These are phyloP conservation scores for Harpalus rubripes DNA, from an alignment of 2,888 invertebrate species.

Conservation along the genomic window DNA sequence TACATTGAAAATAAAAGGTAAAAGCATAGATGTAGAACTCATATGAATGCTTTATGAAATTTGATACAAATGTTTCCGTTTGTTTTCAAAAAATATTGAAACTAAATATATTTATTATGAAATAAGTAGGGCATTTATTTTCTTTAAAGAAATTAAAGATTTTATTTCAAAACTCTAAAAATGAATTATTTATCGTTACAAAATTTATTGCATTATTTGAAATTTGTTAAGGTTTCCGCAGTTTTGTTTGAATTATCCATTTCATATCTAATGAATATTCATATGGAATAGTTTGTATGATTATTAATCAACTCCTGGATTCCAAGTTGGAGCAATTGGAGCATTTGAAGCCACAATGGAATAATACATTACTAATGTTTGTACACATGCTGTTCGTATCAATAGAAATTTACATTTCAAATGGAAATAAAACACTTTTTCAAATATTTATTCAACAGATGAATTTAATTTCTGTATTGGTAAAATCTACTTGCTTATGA, in stretches of 20 bases:
- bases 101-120: background rate
- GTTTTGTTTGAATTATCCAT: background rate
- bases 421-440: constrained; percentile 37
- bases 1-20: background rate
- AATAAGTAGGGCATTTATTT: background rate
- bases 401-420: constrained; percentile 30
- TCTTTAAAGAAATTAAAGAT: background rate
- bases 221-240: background rate
- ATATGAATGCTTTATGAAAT: background rate
- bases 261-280: background rate
- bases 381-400: background rate
- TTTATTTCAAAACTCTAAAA: background rate
- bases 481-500: too few relatives aligned
- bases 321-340: background rate
- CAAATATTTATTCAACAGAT: constrained; percentile 41
- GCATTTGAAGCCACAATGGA: background rate
- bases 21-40: background rate
- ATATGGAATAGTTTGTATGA: background rate
- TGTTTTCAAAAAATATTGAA: background rate
- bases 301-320: constrained; percentile 2
- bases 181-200: background rate
- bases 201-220: background rate
- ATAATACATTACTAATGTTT: background rate
- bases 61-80: background rate
- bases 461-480: too few relatives aligned